phyloP scores from a whole-genome alignment of 1,140 invertebrate species.

The Zaprionus tsacasi region DNA sequence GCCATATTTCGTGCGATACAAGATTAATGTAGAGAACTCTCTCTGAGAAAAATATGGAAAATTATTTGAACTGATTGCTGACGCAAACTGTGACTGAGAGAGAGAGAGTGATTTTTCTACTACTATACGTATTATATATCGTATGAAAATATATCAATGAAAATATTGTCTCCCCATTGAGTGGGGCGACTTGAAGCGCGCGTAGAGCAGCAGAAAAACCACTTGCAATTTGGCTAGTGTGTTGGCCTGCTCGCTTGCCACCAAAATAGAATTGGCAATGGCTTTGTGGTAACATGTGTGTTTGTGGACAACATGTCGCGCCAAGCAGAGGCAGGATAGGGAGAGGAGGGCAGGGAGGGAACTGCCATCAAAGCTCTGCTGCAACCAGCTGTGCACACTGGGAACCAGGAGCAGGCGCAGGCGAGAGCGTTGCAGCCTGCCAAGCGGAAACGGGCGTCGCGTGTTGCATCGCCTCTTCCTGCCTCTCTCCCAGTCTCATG shows the following conservation, averaged over 20 bases:
- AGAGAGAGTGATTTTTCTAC: not conserved
- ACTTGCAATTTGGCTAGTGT: conserved; percentile 68
- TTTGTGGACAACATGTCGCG: conserved; percentile 72
- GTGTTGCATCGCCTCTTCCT: conserved; percentile 16
- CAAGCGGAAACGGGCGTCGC: conserved; percentile 46
- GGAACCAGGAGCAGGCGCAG: not conserved
- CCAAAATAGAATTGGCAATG: conserved; percentile 79
- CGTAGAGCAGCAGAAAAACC: conserved; percentile 37
- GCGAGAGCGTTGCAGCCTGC: conserved; percentile 30
- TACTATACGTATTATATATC: not conserved
- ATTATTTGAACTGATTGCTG: conserved; percentile 8
- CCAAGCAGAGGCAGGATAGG: conserved; percentile 41
- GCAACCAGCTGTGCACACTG: not conserved
- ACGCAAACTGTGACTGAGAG: not conserved
- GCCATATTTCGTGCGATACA: conserved; percentile 7
- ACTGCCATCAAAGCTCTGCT: not conserved
- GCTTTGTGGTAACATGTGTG: conserved; percentile 50
- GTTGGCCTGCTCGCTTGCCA: not conserved
- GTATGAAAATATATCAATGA: conserved; percentile 5
- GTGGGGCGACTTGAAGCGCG: conserved; percentile 25
- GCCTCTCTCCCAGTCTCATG: conserved; percentile 18
- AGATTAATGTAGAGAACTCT: not conserved
- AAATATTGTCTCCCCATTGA: conserved; percentile 10
- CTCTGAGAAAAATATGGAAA: not conserved
- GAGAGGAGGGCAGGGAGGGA: not conserved